Percentiles rank a stretch among this genome's conserved stretches.
These are phyloP conservation scores for Tarsius wallacei DNA, from an alignment of 2,797 vertebrate genomes.

Conservation along the genomic window DNA sequence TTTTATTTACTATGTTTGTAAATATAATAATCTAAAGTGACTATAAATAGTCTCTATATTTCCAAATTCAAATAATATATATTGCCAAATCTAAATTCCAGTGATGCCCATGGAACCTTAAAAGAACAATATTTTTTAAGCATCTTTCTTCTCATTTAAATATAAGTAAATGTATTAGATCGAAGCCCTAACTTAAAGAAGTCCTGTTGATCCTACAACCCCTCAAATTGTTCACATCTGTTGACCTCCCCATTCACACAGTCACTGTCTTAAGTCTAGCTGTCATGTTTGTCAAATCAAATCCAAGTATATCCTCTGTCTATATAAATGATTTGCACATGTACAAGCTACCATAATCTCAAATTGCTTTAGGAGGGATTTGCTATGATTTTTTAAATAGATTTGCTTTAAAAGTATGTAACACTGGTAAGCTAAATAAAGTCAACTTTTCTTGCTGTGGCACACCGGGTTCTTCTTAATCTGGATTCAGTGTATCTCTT, in stretches of 20 bases:
- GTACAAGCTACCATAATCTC: neutral
- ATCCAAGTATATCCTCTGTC: neutral
- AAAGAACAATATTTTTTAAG: neutral
- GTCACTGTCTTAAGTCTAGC: neutral
- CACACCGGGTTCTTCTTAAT: neutral
- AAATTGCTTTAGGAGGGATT: neutral
- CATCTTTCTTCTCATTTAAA: neutral
- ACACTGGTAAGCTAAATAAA: neutral
- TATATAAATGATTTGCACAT: neutral
- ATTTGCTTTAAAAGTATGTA: constrained; percentile 31
- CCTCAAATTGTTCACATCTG: neutral
- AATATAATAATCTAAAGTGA: neutral
- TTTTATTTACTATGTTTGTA: neutral
- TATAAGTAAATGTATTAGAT: neutral
- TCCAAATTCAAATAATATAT: constrained; percentile 1
- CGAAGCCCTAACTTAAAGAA: neutral
- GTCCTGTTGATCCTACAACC: neutral
- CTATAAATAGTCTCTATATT: neutral
- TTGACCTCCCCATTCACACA: neutral
- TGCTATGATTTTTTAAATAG: neutral
- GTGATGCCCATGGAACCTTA: neutral
- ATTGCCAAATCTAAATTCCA: neutral
- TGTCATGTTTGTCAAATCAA: neutral
- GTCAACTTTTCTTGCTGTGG: neutral
- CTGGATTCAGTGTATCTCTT: neutral